Percentiles rank a stretch among this genome's conserved stretches.
phyloP scores from a whole-genome alignment of 2,113 vertebrate genomes.

The Neoarius graeffei region DNA sequence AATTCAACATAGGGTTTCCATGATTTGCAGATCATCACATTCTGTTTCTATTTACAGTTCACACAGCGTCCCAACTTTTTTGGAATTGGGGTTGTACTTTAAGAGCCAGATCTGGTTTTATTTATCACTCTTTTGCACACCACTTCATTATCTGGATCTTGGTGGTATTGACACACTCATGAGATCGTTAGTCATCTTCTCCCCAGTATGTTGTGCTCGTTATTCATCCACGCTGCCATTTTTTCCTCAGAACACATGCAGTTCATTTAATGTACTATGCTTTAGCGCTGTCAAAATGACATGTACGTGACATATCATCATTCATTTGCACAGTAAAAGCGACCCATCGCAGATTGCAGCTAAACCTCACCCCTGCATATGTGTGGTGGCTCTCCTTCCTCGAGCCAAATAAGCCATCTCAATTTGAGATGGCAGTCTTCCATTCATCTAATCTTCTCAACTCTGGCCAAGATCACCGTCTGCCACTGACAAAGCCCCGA shows the following conservation, averaged over 20 bases:
- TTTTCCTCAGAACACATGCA: neutral
- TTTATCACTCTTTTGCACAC: neutral
- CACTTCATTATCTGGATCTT: neutral
- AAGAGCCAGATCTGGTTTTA: neutral
- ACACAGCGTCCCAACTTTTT: no score
- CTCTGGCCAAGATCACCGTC: slow-evolving; percentile 37
- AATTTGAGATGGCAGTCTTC: slow-evolving; percentile 41
- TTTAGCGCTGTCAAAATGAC: slow-evolving; percentile 2
- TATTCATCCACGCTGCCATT: neutral
- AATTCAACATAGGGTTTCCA: no score
- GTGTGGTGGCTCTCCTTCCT: slow-evolving; percentile 1
- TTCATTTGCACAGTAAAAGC: neutral
- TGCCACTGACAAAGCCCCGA: slow-evolving; percentile 40
- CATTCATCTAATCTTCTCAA: slow-evolving; percentile 34
- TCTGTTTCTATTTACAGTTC: no score
- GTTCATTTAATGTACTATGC: neutral
- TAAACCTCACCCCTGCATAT: neutral
- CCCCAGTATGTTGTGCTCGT: neutral
- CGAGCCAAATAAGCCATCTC: slow-evolving; percentile 39
- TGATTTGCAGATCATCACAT: no score
- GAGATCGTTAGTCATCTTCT: slow-evolving; percentile 15
- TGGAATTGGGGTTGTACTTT: neutral
- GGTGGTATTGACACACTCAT: neutral
- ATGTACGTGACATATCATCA: neutral
- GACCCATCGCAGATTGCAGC: slow-evolving; percentile 24